phyloP scores from a whole-genome alignment of 2,888 invertebrate species.

The Netelia fuscicornis region DNA sequence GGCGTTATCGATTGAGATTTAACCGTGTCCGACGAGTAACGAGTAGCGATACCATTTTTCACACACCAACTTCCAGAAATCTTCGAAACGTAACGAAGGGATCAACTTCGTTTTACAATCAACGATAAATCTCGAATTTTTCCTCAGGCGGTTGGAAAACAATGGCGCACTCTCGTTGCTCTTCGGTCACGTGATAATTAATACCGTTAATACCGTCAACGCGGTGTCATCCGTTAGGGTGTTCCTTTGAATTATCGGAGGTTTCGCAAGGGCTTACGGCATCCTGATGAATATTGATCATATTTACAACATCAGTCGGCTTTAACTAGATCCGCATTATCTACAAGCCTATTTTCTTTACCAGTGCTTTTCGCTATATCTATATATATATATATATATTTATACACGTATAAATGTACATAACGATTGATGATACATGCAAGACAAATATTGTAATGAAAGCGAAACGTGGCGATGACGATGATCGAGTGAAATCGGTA shows the following conservation, averaged over 20 bases:
- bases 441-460: conserved; percentile 23
- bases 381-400: conserved; percentile 1
- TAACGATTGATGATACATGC: conserved; percentile 19
- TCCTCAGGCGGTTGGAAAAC: background rate
- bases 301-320: conserved; percentile 27
- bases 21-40: background rate
- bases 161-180: conserved; percentile 7
- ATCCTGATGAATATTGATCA: background rate
- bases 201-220: conserved; percentile 14
- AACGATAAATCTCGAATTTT: background rate
- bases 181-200: background rate
- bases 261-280: background rate
- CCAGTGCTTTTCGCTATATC: background rate
- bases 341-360: conserved; percentile 35
- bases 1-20: background rate
- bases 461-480: conserved; percentile 51
- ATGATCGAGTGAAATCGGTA: conserved; percentile 47
- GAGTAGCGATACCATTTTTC: background rate
- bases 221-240: background rate
- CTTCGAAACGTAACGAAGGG: background rate
- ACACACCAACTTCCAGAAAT: background rate
- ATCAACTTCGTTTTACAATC: too few relatives aligned
- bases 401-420: conserved; percentile 6
- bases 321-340: conserved; percentile 26
- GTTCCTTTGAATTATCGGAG: background rate